phyloP scores from a whole-genome alignment of 2,797 vertebrate species.

The Benthosema pterotum region DNA sequence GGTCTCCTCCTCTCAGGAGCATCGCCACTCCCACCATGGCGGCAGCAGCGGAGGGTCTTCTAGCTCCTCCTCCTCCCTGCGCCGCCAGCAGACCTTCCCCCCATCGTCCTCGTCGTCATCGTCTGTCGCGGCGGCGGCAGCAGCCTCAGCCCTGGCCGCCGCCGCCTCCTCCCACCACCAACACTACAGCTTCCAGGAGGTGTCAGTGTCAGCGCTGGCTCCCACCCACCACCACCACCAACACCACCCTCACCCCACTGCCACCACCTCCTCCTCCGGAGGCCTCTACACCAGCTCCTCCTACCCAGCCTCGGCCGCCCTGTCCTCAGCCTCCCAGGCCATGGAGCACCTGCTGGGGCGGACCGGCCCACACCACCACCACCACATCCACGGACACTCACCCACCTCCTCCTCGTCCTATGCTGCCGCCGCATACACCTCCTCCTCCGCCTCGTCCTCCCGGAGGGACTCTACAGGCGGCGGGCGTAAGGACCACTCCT shows the following conservation, averaged over 20 bases:
- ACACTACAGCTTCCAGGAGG: constrained; percentile 92
- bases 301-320: constrained; percentile 86
- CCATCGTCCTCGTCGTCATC: constrained; percentile 73
- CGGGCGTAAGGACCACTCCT: constrained; percentile 83
- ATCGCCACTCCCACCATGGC: constrained; percentile 41
- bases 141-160: no score
- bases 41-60: constrained; percentile 56
- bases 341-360: constrained; percentile 87
- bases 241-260: no score
- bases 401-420: constrained; percentile 73
- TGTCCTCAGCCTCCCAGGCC: constrained; percentile 90
- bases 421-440: constrained; percentile 85
- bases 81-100: constrained; percentile 91
- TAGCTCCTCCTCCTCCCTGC: constrained; percentile 62
- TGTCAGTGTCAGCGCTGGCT: constrained; percentile 86
- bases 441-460: constrained; percentile 72
- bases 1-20: constrained; percentile 90
- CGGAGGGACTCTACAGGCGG: constrained; percentile 69
- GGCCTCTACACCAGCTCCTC: constrained; percentile 84
- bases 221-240: constrained; percentile 51
- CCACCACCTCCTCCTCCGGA: no score
- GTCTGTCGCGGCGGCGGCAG: constrained; percentile 21
- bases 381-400: constrained; percentile 62
- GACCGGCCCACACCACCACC: constrained; percentile 57
- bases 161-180: constrained; percentile 72